Evolutionary conservation across 2,797 vertebrate species (phyloP), one percentile per base, ranked within the genome.

Genomic region (Myiothlypis chrysogaster): DNA sequence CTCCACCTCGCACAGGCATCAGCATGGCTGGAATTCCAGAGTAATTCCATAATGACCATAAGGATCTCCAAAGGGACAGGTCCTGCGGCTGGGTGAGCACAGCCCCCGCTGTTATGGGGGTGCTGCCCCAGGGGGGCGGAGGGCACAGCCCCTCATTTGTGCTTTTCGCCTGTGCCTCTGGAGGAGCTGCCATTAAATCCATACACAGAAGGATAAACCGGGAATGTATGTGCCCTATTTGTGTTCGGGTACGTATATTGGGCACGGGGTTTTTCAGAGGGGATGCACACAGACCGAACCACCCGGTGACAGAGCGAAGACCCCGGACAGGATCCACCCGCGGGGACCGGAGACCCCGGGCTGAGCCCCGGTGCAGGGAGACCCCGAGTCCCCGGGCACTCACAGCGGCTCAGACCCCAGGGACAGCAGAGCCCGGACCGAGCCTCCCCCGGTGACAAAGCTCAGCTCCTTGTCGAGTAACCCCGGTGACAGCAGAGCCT

Each of bases 141-240:
- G 56, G 76, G 61, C 50, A 43, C 23, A 24, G 37, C 37, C 6
- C 37, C 37, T 39, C 37, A 14, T 39, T 39, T 39, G 37, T 64
- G 85, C 7, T 90, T 23, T 73, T 37, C 79, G n/a, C 57, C 75
- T 3, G 9, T 2, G 59, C 46, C n/a, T 60, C 57, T 2, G 0
- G 68, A 71, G 91, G 55, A 65, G 6, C 82, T 92, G 60, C 41
- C 78, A 16, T 66, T 9, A 27, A 44, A 41, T 1, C 43, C 14
- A 4, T 0, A 2, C 0, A 5, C 5, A 5, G 8, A 25, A 28
- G 46, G 7, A 9, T 1, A 11, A 3, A 2, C 30, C 3, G 23
- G 12, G 32, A 37, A 43, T 7, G 1, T 2, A 11, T 0, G 25
- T 0, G 30, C 30, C 1, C 50, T 12, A 0, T 9, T 6, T 28